Evolutionary conservation across 1,140 invertebrate genomes (phyloP).

Genomic region (Drosophila carrolli): DNA sequence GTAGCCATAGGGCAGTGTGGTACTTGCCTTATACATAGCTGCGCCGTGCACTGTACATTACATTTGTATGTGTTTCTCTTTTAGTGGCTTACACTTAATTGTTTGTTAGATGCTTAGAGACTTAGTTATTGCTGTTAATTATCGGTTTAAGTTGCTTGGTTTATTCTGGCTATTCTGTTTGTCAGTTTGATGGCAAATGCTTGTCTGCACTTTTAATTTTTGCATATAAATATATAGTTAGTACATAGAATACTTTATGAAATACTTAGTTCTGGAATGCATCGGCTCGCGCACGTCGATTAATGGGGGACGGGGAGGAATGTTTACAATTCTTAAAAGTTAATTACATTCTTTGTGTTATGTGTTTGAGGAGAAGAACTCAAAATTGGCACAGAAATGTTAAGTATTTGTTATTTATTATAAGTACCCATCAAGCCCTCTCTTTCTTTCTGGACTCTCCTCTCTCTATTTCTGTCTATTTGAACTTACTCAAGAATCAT

Average conservation of each 20-base stretch:
- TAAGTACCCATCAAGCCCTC: slow-evolving; percentile 7
- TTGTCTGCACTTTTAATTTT: slow-evolving; percentile 1
- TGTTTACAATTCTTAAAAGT: slow-evolving; percentile 23
- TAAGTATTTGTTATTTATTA: slow-evolving; percentile 4
- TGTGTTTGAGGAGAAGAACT: slow-evolving; percentile 4
- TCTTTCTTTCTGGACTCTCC: not conserved
- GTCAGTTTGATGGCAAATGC: slow-evolving; percentile 4
- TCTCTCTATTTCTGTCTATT: slow-evolving; percentile 9
- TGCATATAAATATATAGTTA: slow-evolving; percentile 17
- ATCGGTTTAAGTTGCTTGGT: not conserved
- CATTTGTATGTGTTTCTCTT: slow-evolving; percentile 3
- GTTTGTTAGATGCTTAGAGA: slow-evolving; percentile 11
- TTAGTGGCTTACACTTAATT: slow-evolving; percentile 13
- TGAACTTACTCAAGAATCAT: slow-evolving; percentile 17
- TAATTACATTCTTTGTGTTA: slow-evolving; percentile 11
- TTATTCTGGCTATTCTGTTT: not conserved
- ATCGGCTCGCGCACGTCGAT: slow-evolving; percentile 9
- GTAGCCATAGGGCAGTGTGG: not conserved
- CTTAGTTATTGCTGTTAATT: slow-evolving; percentile 25
- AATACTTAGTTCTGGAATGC: slow-evolving; percentile 48
- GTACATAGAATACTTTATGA: slow-evolving; percentile 35
- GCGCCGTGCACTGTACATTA: not conserved
- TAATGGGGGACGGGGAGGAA: slow-evolving; percentile 14
- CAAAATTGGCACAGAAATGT: slow-evolving; percentile 36
- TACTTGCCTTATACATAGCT: not conserved